Conservation (phyloP, 2,113 vertebrate species). For the Turdus rufiventris region DNA sequence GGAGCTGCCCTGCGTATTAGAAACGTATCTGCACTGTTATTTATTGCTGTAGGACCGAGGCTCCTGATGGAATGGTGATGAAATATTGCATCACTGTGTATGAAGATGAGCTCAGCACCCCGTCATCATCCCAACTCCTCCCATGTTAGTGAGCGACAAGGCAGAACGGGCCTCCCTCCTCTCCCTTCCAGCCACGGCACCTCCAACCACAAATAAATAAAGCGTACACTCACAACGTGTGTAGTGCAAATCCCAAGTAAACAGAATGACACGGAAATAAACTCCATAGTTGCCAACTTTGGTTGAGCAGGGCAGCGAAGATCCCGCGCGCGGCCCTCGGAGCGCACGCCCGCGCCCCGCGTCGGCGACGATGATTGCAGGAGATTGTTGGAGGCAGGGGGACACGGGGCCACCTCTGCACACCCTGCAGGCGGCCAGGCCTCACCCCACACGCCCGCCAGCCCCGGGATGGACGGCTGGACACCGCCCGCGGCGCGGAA, state of each 20-base stretch:
- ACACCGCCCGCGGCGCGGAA: background rate
- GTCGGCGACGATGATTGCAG: slow-evolving; percentile 32
- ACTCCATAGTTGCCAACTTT: slow-evolving; percentile 39
- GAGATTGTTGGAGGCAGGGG: background rate
- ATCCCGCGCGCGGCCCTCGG: background rate
- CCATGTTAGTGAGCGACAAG: slow-evolving; percentile 56
- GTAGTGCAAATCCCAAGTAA: slow-evolving; percentile 76
- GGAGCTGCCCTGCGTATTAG: slow-evolving; percentile 57
- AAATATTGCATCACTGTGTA: slow-evolving; percentile 68
- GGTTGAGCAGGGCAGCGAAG: background rate
- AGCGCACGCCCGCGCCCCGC: background rate
- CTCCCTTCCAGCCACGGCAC: slow-evolving; percentile 54
- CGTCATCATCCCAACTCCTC: slow-evolving; percentile 52
- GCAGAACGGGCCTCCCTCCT: background rate
- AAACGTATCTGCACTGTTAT: slow-evolving; percentile 63
- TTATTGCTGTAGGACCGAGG: slow-evolving; percentile 68
- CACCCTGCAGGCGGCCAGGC: background rate
- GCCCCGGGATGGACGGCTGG: background rate
- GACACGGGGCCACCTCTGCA: background rate
- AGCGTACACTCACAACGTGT: slow-evolving; percentile 67
- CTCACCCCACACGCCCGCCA: background rate
- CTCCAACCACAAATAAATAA: slow-evolving; percentile 75
- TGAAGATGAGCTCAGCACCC: slow-evolving; percentile 69
- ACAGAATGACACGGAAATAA: slow-evolving; percentile 73
- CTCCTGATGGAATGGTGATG: slow-evolving; percentile 78